Evolutionary conservation across 2,888 invertebrate species (phyloP).

Genomic region (Tortricodes alternella): DNA sequence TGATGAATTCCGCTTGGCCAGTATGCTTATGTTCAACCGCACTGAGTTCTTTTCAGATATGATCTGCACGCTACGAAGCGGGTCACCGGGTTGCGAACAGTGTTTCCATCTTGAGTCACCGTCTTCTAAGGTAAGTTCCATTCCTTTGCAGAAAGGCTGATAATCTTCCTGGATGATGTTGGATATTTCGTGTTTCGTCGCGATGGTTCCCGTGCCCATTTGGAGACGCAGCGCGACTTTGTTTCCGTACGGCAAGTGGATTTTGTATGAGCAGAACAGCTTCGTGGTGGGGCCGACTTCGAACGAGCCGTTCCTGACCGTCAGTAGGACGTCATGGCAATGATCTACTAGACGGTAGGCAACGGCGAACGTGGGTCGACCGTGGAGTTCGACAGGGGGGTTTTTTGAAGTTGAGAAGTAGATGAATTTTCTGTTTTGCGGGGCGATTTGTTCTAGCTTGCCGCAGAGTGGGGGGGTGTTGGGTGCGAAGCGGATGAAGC

Average conservation of each 20-base stretch:
- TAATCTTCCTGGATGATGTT: slow-evolving; percentile 66
- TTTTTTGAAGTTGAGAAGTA: slow-evolving; percentile 80
- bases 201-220: slow-evolving; percentile 77
- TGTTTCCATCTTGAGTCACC: slow-evolving; percentile 83
- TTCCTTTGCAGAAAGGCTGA: slow-evolving; percentile 77
- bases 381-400: slow-evolving; percentile 82
- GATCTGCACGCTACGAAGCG: slow-evolving; percentile 82
- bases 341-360: slow-evolving; percentile 87
- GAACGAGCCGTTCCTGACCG: slow-evolving; percentile 85
- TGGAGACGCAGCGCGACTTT: slow-evolving; percentile 84
- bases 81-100: slow-evolving; percentile 83
- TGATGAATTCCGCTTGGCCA: slow-evolving; percentile 64
- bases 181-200: slow-evolving; percentile 56
- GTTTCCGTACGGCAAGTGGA: slow-evolving; percentile 88
- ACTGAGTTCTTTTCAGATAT: slow-evolving; percentile 83
- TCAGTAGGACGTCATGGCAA: slow-evolving; percentile 87
- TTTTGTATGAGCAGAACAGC: slow-evolving; percentile 86
- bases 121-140: slow-evolving; percentile 82
- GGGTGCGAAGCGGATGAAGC: slow-evolving; percentile 83
- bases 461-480: slow-evolving; percentile 84
- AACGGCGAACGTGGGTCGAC: slow-evolving; percentile 86
- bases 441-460: slow-evolving; percentile 86
- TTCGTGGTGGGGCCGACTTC: slow-evolving; percentile 83
- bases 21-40: slow-evolving; percentile 70
- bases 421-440: slow-evolving; percentile 80